Evolutionary conservation across 2,113 vertebrate species (phyloP).

Genomic region (Hypocryptadius cinnamomeus): DNA sequence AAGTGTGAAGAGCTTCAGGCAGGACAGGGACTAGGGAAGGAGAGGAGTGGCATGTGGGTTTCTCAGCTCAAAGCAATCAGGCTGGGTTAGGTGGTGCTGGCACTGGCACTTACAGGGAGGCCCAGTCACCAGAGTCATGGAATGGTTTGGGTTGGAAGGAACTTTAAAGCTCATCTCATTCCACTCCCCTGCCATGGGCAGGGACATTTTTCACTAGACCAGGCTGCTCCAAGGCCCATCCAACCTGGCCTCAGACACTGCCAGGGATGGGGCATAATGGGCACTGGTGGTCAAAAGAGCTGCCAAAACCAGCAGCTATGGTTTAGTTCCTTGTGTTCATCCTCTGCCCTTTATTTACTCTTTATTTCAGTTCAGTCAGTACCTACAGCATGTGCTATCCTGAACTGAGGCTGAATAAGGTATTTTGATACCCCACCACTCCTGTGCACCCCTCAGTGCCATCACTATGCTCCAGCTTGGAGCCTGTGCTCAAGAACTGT

Average conservation of each 20-base stretch:
- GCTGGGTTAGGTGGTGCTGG: neutral
- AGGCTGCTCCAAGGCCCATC: neutral
- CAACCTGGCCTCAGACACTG: neutral
- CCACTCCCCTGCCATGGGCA: neutral
- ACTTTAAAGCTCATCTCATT: neutral
- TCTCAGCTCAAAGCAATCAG: neutral
- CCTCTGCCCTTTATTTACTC: neutral
- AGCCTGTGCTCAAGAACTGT: neutral
- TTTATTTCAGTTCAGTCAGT: neutral
- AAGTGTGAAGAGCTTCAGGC: neutral
- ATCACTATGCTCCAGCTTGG: rapidly evolving
- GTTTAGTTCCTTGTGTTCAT: neutral
- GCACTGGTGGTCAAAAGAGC: neutral
- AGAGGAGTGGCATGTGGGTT: neutral
- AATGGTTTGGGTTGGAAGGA: neutral
- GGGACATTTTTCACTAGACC: neutral
- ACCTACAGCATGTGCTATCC: neutral
- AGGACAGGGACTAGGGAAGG: neutral
- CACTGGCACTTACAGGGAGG: neutral
- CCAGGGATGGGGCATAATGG: neutral
- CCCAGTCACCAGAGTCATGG: too few relatives aligned
- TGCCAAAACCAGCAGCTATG: neutral
- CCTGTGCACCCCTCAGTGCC: rapidly evolving
- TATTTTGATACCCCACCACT: neutral
- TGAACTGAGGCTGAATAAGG: rapidly evolving